Evolutionary conservation across 2,888 invertebrate species (phyloP), one percentile per base, ranked within the genome.

Genomic region (Prosopocoilus inquinatus): DNA sequence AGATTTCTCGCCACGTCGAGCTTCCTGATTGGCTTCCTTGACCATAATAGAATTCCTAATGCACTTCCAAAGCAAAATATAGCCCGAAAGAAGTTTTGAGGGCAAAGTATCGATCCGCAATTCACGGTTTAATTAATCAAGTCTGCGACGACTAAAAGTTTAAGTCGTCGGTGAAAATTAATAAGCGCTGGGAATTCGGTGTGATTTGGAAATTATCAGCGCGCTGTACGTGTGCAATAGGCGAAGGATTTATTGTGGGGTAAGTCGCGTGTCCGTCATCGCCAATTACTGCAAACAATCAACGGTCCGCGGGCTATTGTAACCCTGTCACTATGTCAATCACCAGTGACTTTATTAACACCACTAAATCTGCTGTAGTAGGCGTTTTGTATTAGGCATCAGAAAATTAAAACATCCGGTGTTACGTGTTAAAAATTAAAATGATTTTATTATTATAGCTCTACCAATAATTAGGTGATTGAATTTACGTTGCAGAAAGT

Each of bases 251-350:
- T 28, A 28, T 28, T 28, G 20, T 28, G 20, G 20, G 20, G 20
- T 28, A 28, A 15, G 41, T 41, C 62, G 58, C 61, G 59, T 62
- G 58, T 55, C 58, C 51, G 55, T 58, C 57, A 58, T 59, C 48
- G 53, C 62, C 57, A 61, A 61, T 58, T 62, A 59, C 50, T 57
- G 58, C 55, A 52, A 60, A 57, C 59, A 32, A 35, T 43, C 38
- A 16, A 41, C 41, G 41, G 16, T 9, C 41, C 9, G 41, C 12
- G 41, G 13, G 9, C 16, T 16, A 15, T 41, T 41, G 41, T 41
- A 13, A 16, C 12, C n/a, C 41, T 41, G 41, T 41, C 41, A 41
- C 41, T 16, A 8, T 9, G 41, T 41, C 41, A 41, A 41, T 41
- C 41, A 41, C 12, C 41, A n/a, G 16, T 16, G 41, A 9, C 41